Base-by-base conservation (phyloP, 2,113 vertebrate species). In the Prunella himalayana region DNA sequence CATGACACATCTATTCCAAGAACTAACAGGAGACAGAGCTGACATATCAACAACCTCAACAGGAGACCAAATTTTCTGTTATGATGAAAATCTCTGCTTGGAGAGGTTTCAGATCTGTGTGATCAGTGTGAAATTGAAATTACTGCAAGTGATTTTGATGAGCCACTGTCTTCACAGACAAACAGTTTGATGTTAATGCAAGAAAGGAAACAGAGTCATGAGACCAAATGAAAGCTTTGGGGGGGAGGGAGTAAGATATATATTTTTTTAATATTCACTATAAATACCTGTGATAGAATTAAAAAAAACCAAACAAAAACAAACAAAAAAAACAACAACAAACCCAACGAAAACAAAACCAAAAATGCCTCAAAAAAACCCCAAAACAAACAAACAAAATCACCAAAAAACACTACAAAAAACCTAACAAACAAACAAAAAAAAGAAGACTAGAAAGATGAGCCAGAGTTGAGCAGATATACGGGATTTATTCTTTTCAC, bases 101-200 rank as follows among this genome's bases (percentile, higher is more conserved):
- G 88, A 86, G 76, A 90, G 71, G 51, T 63, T 95, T 94, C 90
- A 93, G 60, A 90, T 90, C 85, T 63, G 87, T 0, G 3, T 95
- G 90, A 96, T 96, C 94, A 88, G 92, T 95, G 93, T 92, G 90
- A 94, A 97, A 96, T 90, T 95, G 92, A 94, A 96, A 96, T 95
- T 94, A 90, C 68, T 95, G 63, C 75, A 56, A 93, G 79, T 90
- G 94, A 90, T 95, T 96, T 77, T 95, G 87, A 95, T 90, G 92
- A 95, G 87, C 39, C 64, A 68, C 87, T 77, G 71, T 91, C 92
- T 93, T 91, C 71, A 88, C 91, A 96, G 90, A 69, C 0, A 17
- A 92, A 57, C 61, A 87, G 73, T 89, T 87, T 95, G 87, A 95
- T 93, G 53, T 82, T 82, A 72, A 82, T 70, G 54, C 51, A 82